Evolutionary conservation across 92 coral and sea anemone genomes (phyloP).

Genomic region (Palythoa caribaeorum): DNA sequence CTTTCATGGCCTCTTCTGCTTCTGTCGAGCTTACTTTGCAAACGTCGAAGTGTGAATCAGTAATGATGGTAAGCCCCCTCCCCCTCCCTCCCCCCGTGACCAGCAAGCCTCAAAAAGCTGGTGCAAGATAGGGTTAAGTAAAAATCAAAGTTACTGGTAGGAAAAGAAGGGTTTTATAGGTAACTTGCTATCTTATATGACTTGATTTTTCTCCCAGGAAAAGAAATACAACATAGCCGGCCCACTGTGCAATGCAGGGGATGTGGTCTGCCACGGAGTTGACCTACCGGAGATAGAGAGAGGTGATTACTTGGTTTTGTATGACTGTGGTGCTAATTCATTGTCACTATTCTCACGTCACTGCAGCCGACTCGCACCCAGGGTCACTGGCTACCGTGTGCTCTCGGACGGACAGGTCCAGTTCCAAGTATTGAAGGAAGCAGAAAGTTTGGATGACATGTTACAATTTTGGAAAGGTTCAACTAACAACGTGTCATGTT

Average conservation of each 20-base stretch:
- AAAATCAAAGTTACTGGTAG: too few relatives aligned
- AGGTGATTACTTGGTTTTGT: slow-evolving; percentile 81
- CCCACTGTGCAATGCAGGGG: slow-evolving; percentile 94
- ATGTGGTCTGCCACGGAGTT: slow-evolving; percentile 75
- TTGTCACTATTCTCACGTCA: slow-evolving; percentile 79
- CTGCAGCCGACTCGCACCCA: slow-evolving; percentile 88
- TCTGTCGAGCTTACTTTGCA: too few relatives aligned
- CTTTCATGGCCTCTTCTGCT: too few relatives aligned
- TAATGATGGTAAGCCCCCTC: too few relatives aligned
- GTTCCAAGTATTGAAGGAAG: slow-evolving; percentile 87
- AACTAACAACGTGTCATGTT: neutral
- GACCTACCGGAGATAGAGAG: slow-evolving; percentile 81
- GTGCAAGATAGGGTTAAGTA: too few relatives aligned
- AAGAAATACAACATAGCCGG: slow-evolving; percentile 86
- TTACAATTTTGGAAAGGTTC: slow-evolving; percentile 87
- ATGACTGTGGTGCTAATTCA: slow-evolving; percentile 96
- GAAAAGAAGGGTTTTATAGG: too few relatives aligned
- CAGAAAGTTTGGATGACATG: slow-evolving; percentile 84
- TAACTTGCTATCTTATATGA: too few relatives aligned
- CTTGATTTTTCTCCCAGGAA: slow-evolving; percentile 49
- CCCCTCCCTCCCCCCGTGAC: too few relatives aligned
- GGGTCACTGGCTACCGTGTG: slow-evolving; percentile 87
- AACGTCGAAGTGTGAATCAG: too few relatives aligned
- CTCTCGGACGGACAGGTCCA: slow-evolving; percentile 68
- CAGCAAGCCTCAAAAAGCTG: too few relatives aligned